Conservation (phyloP, 2,113 vertebrate species). For the Caloenas nicobarica region DNA sequence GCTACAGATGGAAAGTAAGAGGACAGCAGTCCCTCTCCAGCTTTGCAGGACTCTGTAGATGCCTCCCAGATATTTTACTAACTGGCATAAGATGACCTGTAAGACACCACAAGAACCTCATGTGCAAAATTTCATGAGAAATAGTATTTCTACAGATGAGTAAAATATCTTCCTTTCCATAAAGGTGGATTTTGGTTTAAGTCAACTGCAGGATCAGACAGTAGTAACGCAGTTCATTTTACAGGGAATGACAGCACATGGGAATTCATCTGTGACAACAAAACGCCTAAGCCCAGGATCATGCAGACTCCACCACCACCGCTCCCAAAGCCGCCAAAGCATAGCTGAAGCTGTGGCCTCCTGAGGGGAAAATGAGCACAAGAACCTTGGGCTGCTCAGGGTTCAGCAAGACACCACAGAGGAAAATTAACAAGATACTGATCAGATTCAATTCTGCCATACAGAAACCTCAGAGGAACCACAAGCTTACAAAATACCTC, state of each 20-base stretch:
- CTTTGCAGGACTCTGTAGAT: background rate
- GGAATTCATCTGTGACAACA: background rate
- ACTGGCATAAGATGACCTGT: fast-evolving
- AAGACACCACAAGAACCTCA: background rate
- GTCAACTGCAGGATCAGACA: background rate
- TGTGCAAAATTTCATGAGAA: background rate
- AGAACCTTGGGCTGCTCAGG: background rate
- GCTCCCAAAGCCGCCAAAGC: background rate
- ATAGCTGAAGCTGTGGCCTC: background rate
- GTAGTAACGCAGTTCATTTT: background rate
- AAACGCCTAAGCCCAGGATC: background rate
- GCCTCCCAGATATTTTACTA: background rate
- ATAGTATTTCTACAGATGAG: background rate
- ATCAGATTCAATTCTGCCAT: background rate
- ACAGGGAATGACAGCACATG: background rate
- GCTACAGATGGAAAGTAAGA: background rate
- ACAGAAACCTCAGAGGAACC: background rate
- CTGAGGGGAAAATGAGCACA: background rate
- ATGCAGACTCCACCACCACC: background rate
- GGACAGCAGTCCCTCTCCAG: background rate
- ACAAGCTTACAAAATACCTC: background rate
- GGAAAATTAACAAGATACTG: background rate
- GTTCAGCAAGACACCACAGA: background rate
- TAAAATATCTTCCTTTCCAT: background rate
- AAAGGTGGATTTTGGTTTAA: background rate